These are phyloP conservation scores for Coelopa frigida DNA, from an alignment of 1,140 invertebrate species.

Conservation along the genomic window DNA sequence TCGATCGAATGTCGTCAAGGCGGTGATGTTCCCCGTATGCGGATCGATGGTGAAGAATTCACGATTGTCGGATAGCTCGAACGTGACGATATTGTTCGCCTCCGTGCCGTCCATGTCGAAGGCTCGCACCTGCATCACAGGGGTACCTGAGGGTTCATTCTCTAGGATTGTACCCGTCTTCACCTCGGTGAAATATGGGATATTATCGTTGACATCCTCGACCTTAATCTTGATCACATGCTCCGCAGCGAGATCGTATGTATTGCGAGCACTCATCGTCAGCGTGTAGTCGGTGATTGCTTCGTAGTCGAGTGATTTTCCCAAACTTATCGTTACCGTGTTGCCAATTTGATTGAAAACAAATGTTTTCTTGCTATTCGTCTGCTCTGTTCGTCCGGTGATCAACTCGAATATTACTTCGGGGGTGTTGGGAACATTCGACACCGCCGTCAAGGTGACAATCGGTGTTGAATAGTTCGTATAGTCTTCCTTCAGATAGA, in stretches of 20 bases:
- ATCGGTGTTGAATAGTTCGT: conserved; percentile 61
- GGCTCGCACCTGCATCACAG: conserved; percentile 78
- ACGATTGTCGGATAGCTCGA: conserved; percentile 60
- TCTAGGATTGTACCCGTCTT: conserved; percentile 71
- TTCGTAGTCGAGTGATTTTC: conserved; percentile 72
- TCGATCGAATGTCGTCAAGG: conserved; percentile 67
- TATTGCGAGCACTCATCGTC: conserved; percentile 75
- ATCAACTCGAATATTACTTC: conserved; percentile 72
- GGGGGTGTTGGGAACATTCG: conserved; percentile 64
- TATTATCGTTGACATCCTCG: conserved; percentile 81
- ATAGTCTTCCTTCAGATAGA: conserved; percentile 65
- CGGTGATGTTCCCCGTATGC: conserved; percentile 77
- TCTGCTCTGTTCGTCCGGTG: conserved; percentile 70
- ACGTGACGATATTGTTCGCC: conserved; percentile 72
- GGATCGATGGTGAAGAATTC: conserved; percentile 72
- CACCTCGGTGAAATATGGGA: conserved; percentile 73
- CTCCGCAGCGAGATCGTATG: conserved; percentile 69
- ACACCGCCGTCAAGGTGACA: conserved; percentile 60
- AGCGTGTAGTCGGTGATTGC: conserved; percentile 72
- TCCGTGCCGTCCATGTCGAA: conserved; percentile 79
- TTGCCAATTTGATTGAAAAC: conserved; percentile 60
- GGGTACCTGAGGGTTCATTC: conserved; percentile 70
- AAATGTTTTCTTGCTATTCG: conserved; percentile 73
- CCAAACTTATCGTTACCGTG: conserved; percentile 64
- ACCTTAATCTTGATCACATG: conserved; percentile 69